These are phyloP conservation scores for Lasioglossum morio DNA, from an alignment of 2,888 invertebrate genomes.

Conservation along the genomic window DNA sequence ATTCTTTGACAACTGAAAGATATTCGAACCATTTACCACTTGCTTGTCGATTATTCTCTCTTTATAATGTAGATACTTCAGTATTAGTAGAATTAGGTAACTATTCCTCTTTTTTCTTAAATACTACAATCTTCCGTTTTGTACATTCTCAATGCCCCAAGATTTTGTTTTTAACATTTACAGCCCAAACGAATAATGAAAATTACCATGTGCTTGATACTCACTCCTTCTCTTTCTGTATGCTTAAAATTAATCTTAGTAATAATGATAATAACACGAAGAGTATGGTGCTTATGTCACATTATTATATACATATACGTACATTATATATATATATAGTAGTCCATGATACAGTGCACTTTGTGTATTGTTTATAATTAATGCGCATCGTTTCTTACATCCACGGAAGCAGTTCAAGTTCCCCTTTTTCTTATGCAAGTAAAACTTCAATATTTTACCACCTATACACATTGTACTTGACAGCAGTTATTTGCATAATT, in stretches of 20 bases:
- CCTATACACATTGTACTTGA: constrained; percentile 7
- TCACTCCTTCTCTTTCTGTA: constrained; percentile 85
- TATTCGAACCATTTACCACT: constrained; percentile 38
- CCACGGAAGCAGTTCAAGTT: constrained; percentile 22
- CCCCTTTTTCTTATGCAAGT: constrained; percentile 45
- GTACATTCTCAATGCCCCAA: constrained; percentile 41
- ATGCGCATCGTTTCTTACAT: constrained; percentile 53
- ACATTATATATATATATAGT: constrained; percentile 31
- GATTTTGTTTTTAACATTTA: constrained; percentile 59
- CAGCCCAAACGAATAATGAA: constrained; percentile 57
- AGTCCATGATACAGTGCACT: constrained; percentile 65
- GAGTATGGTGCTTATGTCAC: constrained; percentile 74
- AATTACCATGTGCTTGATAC: constrained; percentile 82
- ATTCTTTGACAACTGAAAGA: constrained; percentile 16
- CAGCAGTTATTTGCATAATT: background rate
- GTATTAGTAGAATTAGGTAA: constrained; percentile 64
- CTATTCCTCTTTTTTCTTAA: constrained; percentile 41
- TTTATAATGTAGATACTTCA: constrained; percentile 49
- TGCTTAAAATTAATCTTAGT: constrained; percentile 82
- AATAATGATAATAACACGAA: constrained; percentile 72
- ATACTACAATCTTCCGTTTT: constrained; percentile 55
- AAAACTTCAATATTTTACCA: constrained; percentile 30
- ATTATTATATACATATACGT: constrained; percentile 60
- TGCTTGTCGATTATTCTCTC: constrained; percentile 59
- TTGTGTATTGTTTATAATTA: constrained; percentile 68